Evolutionary conservation across 2,888 invertebrate species (phyloP).

Genomic region (Dasysyrphus tricinctus): DNA sequence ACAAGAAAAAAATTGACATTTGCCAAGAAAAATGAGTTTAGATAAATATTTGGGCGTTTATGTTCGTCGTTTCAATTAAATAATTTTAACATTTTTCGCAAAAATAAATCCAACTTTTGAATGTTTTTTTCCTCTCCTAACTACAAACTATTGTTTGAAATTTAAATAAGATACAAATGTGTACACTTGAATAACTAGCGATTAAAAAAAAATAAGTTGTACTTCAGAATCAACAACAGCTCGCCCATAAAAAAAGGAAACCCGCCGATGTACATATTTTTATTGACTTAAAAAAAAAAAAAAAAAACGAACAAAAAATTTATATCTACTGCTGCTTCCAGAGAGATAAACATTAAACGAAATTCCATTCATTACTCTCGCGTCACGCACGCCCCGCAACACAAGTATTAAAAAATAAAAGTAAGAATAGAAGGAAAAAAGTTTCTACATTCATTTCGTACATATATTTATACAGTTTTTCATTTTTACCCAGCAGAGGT

Average conservation of each 20-base stretch:
- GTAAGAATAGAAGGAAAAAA: conserved; percentile 56
- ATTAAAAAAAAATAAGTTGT: conserved; percentile 17
- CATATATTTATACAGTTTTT: conserved; percentile 48
- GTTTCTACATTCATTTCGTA: conserved; percentile 46
- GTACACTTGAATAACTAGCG: conserved; percentile 35
- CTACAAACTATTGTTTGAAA: conserved; percentile 47
- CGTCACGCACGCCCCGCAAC: conserved; percentile 74
- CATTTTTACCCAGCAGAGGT: conserved; percentile 49
- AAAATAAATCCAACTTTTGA: conserved; percentile 53
- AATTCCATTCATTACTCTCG: conserved; percentile 74
- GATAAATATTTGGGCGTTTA: conserved; percentile 76
- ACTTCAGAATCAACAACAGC: conserved; percentile 52
- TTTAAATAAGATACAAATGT: conserved; percentile 42
- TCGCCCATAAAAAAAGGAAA: conserved; percentile 60
- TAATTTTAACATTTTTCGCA: conserved; percentile 67
- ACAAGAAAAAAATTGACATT: conserved; percentile 61
- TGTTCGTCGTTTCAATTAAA: conserved; percentile 71
- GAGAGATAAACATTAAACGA: conserved; percentile 67
- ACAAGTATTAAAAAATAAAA: conserved; percentile 72
- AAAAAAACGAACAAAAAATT: conserved; percentile 50
- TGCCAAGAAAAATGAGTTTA: conserved; percentile 74
- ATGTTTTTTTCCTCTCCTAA: conserved; percentile 45
- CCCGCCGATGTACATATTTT: conserved; percentile 76
- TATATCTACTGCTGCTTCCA: conserved; percentile 55
- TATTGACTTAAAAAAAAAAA: conserved; percentile 60